Base-by-base conservation (phyloP, 2,113 vertebrate species). In the Cinclus mexicanus region DNA sequence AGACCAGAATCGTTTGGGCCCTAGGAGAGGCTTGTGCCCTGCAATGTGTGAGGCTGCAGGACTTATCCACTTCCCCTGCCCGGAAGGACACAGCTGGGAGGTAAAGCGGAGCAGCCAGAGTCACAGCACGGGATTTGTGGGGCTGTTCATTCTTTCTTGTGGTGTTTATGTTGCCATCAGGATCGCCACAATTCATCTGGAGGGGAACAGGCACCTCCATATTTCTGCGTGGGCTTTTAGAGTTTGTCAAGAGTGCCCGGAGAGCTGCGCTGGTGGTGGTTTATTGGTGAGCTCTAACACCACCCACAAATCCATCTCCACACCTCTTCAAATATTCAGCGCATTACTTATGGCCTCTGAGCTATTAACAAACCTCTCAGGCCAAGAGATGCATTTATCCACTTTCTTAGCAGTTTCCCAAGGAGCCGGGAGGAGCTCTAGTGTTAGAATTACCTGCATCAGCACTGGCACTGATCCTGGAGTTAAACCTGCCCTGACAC, bases 261-360 rank as follows among this genome's bases (percentile, higher is more conserved):
- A 78, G 47, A 74, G 83, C 24, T 81, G 49, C 31, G 63, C 21
- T 59, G 35, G 24, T 41, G 41, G 4, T 74, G 49, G 60, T 96
- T 92, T 90, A 92, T 75, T 81, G 59, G 56, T 49, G 80, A 95
- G 69, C 76, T 50, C 56, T 49, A 79, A 57, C 85, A 33, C 20
- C 1, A 3, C 82, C n/a, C 71, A 82, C 42, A 89, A 53, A 92
- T 90, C 64, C 47, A 83, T 70, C 76, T 83, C 60, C 35, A 41
- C 20, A 22, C 15, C 59, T 75, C 75, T 92, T 39, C 80, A 91
- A 94, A 89, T 96, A 94, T 90, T 89, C 79, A 90, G 53, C 28
- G 24, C 26, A 37, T 24, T n/a, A 67, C 65, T 81, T 75, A 81
- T 23, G 80, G 44, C 47, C 52, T 75, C 80, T 64, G 92, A 81